These are phyloP conservation scores for Falco rusticolus DNA, from an alignment of 2,797 vertebrate genomes.

Conservation along the genomic window DNA sequence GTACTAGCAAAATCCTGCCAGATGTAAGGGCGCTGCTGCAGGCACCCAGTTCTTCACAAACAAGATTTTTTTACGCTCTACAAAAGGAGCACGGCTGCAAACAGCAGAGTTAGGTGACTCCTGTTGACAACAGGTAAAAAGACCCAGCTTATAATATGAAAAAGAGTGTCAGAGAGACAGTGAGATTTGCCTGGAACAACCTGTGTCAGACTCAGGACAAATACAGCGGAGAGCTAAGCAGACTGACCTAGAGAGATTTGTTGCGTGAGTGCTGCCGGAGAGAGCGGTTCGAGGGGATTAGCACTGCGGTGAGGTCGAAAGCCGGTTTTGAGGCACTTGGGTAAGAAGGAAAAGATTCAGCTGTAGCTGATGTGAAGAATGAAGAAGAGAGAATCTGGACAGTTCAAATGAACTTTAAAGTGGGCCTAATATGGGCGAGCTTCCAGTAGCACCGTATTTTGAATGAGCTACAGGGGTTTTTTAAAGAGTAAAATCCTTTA, in stretches of 20 bases:
- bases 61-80: neutral
- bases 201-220: neutral
- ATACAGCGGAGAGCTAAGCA: neutral
- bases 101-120: neutral
- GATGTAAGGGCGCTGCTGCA: neutral
- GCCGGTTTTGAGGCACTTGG: neutral
- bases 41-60: neutral
- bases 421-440: neutral
- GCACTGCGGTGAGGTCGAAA: neutral
- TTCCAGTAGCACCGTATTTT: neutral
- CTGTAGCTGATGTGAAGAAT: neutral
- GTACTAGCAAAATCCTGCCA: neutral
- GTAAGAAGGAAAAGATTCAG: neutral
- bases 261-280: neutral
- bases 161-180: neutral
- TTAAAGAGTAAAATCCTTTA: neutral
- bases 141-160: neutral
- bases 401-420: neutral
- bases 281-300: neutral
- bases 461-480: neutral
- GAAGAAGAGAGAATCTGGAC: neutral
- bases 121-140: neutral
- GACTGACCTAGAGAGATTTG: slow-evolving; percentile 1
- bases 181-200: slow-evolving; percentile 1
- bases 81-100: neutral